A percentile compares a stretch with the other conserved stretches of the same genome.
Conservation (phyloP, 2,888 invertebrate genomes). For the Campopleginae sp. region DNA sequence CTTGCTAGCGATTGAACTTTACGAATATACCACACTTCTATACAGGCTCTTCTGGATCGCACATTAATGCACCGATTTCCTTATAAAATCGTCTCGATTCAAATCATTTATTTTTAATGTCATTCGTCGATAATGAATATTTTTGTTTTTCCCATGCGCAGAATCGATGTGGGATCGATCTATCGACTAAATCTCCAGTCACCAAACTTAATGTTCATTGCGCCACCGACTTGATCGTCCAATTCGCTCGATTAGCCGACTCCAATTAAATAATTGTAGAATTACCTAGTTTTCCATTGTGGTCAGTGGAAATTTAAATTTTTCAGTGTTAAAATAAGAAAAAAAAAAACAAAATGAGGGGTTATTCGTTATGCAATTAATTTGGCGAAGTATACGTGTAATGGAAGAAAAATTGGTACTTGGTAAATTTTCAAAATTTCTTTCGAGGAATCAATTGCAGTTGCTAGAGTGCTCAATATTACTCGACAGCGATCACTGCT, state of each 20-base stretch:
- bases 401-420: constrained; percentile 26
- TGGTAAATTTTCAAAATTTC: constrained; percentile 23
- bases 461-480: not conserved
- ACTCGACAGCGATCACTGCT: not conserved
- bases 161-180: no score
- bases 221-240: no score
- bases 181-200: no score
- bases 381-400: constrained; percentile 10
- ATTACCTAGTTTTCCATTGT: no score
- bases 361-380: constrained; percentile 31
- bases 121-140: no score
- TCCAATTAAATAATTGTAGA: no score
- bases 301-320: no score
- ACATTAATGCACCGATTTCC: not conserved
- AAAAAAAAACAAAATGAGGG: not conserved
- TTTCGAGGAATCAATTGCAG: constrained; percentile 61
- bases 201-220: no score
- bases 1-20: constrained; percentile 64
- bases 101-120: not conserved
- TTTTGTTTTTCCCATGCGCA: no score
- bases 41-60: not conserved
- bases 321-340: not conserved
- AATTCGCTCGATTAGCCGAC: no score
- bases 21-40: constrained; percentile 49
- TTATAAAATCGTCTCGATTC: not conserved